Evolutionary conservation across 1,140 invertebrate species (phyloP), one percentile per base, ranked within the genome.

Genomic region (Lasioglossum baleicum): DNA sequence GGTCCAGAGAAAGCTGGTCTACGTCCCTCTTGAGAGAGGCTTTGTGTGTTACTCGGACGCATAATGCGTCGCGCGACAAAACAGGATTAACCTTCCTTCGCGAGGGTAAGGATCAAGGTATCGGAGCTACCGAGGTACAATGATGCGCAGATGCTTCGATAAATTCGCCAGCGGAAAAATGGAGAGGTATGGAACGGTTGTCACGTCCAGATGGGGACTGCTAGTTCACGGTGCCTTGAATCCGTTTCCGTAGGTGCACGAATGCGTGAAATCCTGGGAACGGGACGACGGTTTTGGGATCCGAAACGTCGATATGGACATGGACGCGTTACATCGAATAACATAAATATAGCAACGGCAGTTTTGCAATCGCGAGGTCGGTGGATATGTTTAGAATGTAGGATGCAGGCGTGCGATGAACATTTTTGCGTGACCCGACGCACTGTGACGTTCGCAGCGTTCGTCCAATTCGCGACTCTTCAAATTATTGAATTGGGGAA

Each of bases 381-480:
- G 17, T 8, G 22, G 42, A 7, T 85, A 71, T 63, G 75, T 85
- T 71, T 75, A 77, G 40, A 82, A 67, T 13, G 22, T 20, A 13
- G 10, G 42, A 74, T 65, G 44, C 15, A 35, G 20, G 17, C 4
- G 5, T 2, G 26, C 10, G 26, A 53, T n/a, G 17, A 7, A 10
- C 35, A 22, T 69, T n/a, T 60, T 61, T 44, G 11, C 48, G 40
- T 7, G 71, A 11, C n/a, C 64, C 10, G 26, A 15, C 10, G 40
- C 51, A 17, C 44, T 7, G 35, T 44, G 51, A 44, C 15, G 11
- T 58, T 65, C 22, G 20, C n/a, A 65, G 17, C 31, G 48, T 51
- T 77, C 31, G 15, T 63, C 22, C 10, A 56, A 6, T 48, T 44
- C 15, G 35, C 40, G 15, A 20, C 0, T 61, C 7, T 51, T 7